These are phyloP conservation scores for Erythrolamprus reginae DNA, from an alignment of 2,113 vertebrate species.

Conservation along the genomic window DNA sequence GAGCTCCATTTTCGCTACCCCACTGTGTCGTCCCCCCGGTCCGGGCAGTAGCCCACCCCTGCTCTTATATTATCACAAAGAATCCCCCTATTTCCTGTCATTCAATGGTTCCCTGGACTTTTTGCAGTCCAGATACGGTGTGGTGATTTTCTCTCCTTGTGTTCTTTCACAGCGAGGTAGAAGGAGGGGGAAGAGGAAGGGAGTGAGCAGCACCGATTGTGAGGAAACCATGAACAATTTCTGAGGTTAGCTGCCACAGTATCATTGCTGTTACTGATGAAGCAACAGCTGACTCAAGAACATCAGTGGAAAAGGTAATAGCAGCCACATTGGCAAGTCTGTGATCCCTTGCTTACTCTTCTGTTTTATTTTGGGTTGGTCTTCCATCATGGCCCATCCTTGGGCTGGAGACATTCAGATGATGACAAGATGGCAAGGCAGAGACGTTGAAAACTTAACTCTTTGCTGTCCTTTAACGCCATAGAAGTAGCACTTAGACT, in stretches of 20 bases:
- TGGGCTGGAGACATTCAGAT: neutral
- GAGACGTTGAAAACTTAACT: neutral
- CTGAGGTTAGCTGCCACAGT: neutral
- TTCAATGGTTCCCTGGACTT: neutral
- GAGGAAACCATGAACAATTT: neutral
- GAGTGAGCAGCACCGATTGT: neutral
- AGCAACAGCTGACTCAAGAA: neutral
- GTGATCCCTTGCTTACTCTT: neutral
- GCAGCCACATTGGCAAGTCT: neutral
- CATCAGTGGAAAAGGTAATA: neutral
- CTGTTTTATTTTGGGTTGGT: neutral
- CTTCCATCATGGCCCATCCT: neutral
- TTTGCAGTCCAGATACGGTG: neutral
- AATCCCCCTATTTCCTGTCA: neutral
- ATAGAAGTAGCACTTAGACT: too few species aligned
- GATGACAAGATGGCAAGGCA: neutral
- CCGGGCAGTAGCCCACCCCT: too few species aligned
- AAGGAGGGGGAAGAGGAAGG: neutral
- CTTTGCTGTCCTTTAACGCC: neutral
- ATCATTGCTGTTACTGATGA: neutral
- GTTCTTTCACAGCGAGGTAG: neutral
- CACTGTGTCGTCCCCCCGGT: too few species aligned
- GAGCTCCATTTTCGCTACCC: too few species aligned
- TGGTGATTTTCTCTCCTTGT: neutral
- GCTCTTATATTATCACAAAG: too few species aligned